Percentiles rank a stretch among this genome's conserved stretches.
phyloP scores from a whole-genome alignment of 1,140 invertebrate species.

The Leptinotarsa undecemlineata region DNA sequence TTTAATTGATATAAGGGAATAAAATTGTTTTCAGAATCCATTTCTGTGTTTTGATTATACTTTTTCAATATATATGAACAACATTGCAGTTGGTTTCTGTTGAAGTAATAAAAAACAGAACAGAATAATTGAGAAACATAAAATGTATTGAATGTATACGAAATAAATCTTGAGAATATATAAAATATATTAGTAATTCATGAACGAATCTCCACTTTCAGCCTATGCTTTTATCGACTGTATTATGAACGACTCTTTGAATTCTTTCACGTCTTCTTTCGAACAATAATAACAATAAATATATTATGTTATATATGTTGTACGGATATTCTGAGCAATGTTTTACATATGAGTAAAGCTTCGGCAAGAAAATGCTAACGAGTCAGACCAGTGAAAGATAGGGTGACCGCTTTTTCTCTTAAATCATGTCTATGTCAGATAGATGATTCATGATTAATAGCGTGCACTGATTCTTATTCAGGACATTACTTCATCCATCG shows the following conservation, averaged over 20 bases:
- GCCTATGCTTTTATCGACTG: conserved; percentile 16
- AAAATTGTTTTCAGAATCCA: too few relatives aligned
- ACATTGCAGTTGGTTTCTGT: too few relatives aligned
- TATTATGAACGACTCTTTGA: conserved; percentile 40
- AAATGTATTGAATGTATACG: too few relatives aligned
- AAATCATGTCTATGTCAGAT: conserved; percentile 7
- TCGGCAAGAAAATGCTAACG: conserved; percentile 17
- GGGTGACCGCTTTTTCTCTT: not conserved
- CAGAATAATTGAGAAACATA: too few relatives aligned
- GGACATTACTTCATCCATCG: conserved; percentile 8
- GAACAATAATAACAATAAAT: conserved; percentile 46
- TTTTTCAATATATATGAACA: too few relatives aligned
- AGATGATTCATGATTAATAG: conserved; percentile 3
- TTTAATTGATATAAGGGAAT: too few relatives aligned
- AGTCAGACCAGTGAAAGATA: not conserved
- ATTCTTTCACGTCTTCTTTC: conserved; percentile 46
- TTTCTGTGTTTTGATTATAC: too few relatives aligned
- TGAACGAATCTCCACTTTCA: too few relatives aligned
- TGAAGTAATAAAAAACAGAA: too few relatives aligned
- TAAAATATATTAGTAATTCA: too few relatives aligned
- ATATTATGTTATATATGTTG: conserved; percentile 36
- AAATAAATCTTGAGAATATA: too few relatives aligned
- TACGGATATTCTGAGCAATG: conserved; percentile 39
- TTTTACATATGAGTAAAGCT: conserved; percentile 33
- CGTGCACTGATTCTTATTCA: conserved; percentile 2